Evolutionary conservation across 2,113 vertebrate genomes (phyloP).

Genomic region (Eublepharis macularius): DNA sequence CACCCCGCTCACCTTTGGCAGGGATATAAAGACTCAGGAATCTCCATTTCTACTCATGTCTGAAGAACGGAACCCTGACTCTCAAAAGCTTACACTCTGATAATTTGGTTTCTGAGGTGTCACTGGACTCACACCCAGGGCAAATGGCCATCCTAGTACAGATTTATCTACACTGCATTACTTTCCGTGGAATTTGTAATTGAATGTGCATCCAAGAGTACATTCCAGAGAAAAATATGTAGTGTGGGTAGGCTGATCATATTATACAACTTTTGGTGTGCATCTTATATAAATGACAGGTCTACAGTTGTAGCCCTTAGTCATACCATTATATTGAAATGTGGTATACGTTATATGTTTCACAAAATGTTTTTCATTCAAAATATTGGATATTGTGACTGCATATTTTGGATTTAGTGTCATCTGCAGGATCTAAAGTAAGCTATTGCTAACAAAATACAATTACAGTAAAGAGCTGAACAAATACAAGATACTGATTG

Average conservation of each 20-base stretch:
- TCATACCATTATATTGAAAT: not conserved
- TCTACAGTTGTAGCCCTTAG: too few relatives aligned
- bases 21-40: too few relatives aligned
- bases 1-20: too few relatives aligned
- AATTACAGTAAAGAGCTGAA: not conserved
- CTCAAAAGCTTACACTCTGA: too few relatives aligned
- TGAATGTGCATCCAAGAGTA: not conserved
- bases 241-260: not conserved
- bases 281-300: too few relatives aligned
- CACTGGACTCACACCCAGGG: too few relatives aligned
- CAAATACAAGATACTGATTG: not conserved
- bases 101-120: too few relatives aligned
- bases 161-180: not conserved
- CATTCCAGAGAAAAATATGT: not conserved
- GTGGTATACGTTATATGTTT: not conserved
- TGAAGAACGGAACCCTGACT: too few relatives aligned
- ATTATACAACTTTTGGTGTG: too few relatives aligned
- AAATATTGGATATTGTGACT: too few relatives aligned
- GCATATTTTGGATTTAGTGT: not conserved
- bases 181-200: not conserved
- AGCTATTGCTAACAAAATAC: not conserved
- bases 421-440: fast-evolving
- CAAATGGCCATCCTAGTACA: not conserved
- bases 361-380: too few relatives aligned
- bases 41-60: too few relatives aligned